Conservation (phyloP, 2,888 invertebrate genomes). For the Elysia crispata region DNA sequence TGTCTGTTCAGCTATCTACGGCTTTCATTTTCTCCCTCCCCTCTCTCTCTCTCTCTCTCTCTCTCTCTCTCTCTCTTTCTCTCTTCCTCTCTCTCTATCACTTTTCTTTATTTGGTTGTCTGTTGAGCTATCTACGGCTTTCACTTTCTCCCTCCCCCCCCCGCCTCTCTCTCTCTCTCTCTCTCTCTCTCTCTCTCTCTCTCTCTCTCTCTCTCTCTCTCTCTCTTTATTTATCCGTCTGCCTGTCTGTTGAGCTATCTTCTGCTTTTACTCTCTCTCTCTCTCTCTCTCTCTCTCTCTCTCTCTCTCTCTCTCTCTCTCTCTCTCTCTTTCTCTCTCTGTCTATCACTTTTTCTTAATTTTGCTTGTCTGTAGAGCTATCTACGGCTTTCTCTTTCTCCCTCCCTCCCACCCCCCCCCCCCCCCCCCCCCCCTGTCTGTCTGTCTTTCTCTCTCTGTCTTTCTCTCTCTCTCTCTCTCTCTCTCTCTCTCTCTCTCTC, state of each 20-base stretch:
- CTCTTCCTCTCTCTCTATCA: too few species aligned
- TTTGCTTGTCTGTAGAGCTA: background rate
- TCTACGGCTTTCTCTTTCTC: background rate
- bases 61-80: constrained; percentile 32
- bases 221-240: background rate
- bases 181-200: constrained; percentile 18
- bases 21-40: background rate
- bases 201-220: background rate
- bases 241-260: background rate
- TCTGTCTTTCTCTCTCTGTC: too few species aligned
- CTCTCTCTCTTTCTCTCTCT: background rate
- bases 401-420: background rate
- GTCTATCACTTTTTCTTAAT: background rate
- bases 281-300: background rate
- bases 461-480: too few species aligned
- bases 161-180: too few species aligned
- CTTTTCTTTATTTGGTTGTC: too few species aligned
- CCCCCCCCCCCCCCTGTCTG: too few species aligned
- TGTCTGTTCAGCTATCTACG: constrained; percentile 1
- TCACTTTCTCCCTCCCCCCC: too few species aligned
- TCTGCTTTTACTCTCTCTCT: background rate
- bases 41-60: constrained; percentile 16
- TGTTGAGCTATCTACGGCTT: too few species aligned
- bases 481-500: too few species aligned
- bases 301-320: background rate